These are phyloP conservation scores for Diceros bicornis DNA, from an alignment of 2,797 vertebrate genomes.

Conservation along the genomic window DNA sequence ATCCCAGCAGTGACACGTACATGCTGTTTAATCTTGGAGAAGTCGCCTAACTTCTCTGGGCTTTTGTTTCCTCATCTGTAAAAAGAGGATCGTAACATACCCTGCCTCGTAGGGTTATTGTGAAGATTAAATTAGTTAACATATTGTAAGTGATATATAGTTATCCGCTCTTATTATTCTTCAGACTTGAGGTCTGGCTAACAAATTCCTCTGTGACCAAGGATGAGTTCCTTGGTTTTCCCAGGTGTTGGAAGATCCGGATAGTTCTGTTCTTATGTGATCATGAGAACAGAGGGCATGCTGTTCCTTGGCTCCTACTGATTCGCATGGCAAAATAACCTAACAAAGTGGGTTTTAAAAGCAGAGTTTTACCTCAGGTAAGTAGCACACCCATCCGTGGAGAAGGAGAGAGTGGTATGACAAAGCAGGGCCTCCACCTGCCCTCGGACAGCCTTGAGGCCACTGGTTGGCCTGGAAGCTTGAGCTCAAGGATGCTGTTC, in stretches of 20 bases:
- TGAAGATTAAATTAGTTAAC: neutral
- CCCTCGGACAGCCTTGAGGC: constrained; percentile 81
- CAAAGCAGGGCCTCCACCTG: constrained; percentile 84
- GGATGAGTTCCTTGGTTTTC: neutral
- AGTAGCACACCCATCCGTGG: neutral
- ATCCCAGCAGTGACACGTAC: neutral
- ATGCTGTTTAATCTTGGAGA: neutral
- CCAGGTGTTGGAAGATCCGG: neutral
- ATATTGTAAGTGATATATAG: neutral
- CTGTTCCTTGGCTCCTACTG: neutral
- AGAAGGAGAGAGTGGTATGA: constrained; percentile 43
- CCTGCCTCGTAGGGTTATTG: neutral
- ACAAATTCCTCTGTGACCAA: neutral
- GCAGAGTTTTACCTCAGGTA: neutral
- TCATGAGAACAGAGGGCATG: neutral
- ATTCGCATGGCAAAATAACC: neutral
- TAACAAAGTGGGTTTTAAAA: neutral
- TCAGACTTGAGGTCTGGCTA: neutral
- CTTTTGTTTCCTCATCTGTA: neutral
- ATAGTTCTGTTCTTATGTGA: neutral
- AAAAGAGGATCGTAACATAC: neutral
- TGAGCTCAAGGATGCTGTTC: rapidly evolving
- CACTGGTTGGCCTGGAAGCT: neutral
- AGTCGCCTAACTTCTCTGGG: neutral
- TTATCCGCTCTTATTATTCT: neutral